Evolutionary conservation across 2,888 invertebrate species (phyloP), one percentile per base, ranked within the genome.

Genomic region (Heterodera filipjevi): DNA sequence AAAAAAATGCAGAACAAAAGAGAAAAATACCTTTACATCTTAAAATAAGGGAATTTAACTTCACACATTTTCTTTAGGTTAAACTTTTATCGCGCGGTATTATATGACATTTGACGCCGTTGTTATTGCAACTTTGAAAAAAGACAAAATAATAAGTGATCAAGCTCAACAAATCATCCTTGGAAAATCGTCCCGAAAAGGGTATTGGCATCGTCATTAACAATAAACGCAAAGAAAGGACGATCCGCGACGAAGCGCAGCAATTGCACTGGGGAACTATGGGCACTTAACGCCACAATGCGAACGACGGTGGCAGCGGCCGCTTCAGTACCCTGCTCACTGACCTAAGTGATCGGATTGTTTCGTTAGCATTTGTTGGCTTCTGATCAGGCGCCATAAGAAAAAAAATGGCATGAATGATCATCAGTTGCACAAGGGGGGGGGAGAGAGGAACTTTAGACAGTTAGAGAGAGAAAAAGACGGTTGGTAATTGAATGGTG

Each of bases 181-280:
- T 44, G 46, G 46, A 30, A 71, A 35, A 71, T 33, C 27, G 46
- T 27, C 35, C 71, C 16, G 22, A 77, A 81, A 19, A 75, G 49
- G 30, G 27, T 27, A 66, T 49, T 68, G 53, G 16, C 76, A 39
- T 27, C 30, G 39, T 3, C 19, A 32, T 19, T 35, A 2, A 77
- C 32, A 19, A 77, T 16, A n/a, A 66, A 27, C 12, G 39, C 46
- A 32, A 64, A 44, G 81, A 86, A 86, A 6, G 86, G 84, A 79
- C 83, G 86, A 70, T 86, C 84, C 22, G 85, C 86, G 14, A 12
- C 68, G 81, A 86, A 86, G 6, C 81, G 72, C 0, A 66, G 16
- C 22, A 8, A 30, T n/a, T 19, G 77, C 19, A 32, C 10, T 19
- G 49, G 46, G n/a, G 19, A 30, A 22, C 27, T 10, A 8, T 44